Evolutionary conservation across 2,797 vertebrate species (phyloP).

Genomic region (Myripristis murdjan): DNA sequence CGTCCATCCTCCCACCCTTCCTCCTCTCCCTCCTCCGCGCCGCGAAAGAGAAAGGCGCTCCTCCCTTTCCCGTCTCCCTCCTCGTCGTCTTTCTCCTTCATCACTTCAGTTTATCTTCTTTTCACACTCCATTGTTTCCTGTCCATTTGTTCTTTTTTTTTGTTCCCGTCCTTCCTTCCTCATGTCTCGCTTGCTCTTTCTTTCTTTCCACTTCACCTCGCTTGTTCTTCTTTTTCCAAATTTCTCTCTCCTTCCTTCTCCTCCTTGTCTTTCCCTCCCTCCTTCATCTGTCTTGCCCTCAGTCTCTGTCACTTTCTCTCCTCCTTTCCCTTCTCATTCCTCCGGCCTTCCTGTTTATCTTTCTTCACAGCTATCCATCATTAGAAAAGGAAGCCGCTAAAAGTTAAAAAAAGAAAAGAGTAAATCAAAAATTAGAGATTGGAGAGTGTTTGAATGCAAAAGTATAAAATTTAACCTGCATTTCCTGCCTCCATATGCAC

Average conservation of each 20-base stretch:
- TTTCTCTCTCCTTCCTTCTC: too few species aligned
- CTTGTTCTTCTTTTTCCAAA: not conserved
- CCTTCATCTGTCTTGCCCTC: not conserved
- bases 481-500: too few species aligned
- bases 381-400: too few species aligned
- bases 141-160: too few species aligned
- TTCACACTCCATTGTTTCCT: not conserved
- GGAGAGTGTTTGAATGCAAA: too few species aligned
- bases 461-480: too few species aligned
- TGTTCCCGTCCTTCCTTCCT: too few species aligned
- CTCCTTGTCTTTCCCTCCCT: constrained; percentile 4
- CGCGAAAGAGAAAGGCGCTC: constrained; percentile 4
- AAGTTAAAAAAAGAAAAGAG: too few species aligned
- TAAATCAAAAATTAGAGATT: too few species aligned
- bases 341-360: not conserved
- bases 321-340: not conserved
- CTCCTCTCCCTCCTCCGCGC: too few species aligned
- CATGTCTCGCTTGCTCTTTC: not conserved
- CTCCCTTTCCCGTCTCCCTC: constrained; percentile 43
- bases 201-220: not conserved
- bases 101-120: not conserved
- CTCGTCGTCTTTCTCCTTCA: not conserved
- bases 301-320: too few species aligned
- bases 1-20: constrained; percentile 37
- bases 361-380: too few species aligned